These are phyloP conservation scores for Onychomys torridus DNA, from an alignment of 2,797 vertebrate species.

Conservation along the genomic window DNA sequence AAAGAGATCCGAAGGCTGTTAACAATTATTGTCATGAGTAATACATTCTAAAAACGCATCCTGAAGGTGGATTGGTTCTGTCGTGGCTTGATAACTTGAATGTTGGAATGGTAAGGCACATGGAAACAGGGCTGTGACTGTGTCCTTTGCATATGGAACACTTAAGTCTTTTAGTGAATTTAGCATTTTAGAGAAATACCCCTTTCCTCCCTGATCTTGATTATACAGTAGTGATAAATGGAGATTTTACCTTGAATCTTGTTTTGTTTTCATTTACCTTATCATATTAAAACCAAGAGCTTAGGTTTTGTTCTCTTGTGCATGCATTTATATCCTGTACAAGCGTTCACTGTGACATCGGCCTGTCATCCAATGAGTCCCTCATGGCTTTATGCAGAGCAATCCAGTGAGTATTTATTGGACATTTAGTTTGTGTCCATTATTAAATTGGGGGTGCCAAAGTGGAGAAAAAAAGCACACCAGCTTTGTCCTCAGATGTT, in stretches of 20 bases:
- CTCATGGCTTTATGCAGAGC: neutral
- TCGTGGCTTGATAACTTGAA: conserved; percentile 66
- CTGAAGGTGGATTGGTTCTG: conserved; percentile 69
- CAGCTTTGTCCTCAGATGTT: conserved; percentile 21
- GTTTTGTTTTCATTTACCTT: conserved; percentile 20
- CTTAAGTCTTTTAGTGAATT: conserved; percentile 55
- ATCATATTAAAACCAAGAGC: conserved; percentile 33
- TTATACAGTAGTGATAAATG: conserved; percentile 24
- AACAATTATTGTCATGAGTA: conserved; percentile 69
- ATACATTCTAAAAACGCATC: conserved; percentile 77
- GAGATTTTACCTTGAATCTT: conserved; percentile 63
- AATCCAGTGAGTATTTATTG: conserved; percentile 60
- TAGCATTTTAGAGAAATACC: conserved; percentile 39
- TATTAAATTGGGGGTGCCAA: neutral
- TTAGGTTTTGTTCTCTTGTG: conserved; percentile 38
- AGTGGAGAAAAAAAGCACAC: neutral
- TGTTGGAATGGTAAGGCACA: conserved; percentile 23
- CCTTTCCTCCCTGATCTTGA: neutral
- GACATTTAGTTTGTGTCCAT: conserved; percentile 28
- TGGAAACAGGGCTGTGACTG: conserved; percentile 52
- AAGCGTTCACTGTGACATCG: neutral
- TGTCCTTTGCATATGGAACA: conserved; percentile 48
- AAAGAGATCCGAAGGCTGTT: conserved; percentile 72
- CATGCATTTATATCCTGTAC: conserved; percentile 30
- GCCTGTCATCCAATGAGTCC: neutral